Evolutionary conservation across 1,140 invertebrate genomes (phyloP).

Genomic region (Diprion similis): DNA sequence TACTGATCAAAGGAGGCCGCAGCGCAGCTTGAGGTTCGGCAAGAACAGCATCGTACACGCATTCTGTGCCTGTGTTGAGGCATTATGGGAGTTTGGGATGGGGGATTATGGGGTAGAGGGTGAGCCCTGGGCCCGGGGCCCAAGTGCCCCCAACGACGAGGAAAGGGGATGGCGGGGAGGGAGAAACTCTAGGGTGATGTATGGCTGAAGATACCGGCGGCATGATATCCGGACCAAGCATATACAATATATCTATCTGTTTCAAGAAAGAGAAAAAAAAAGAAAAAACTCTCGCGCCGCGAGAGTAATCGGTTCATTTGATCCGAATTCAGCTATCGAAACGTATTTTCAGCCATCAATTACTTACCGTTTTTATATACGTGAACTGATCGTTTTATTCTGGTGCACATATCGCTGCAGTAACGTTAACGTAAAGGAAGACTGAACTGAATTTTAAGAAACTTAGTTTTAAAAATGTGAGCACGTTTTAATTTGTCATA

Average conservation of each 20-base stretch:
- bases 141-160: constrained; percentile 20
- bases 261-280: neutral
- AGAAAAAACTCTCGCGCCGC: too few species aligned
- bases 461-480: too few species aligned
- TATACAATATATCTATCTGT: neutral
- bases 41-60: neutral
- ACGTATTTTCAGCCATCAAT: too few species aligned
- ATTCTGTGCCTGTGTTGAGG: neutral
- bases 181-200: constrained; percentile 25
- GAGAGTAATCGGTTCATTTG: neutral
- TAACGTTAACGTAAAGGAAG: too few species aligned
- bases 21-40: constrained; percentile 2
- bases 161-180: neutral
- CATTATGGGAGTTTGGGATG: neutral
- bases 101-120: neutral
- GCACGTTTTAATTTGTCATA: too few species aligned
- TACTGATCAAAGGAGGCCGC: constrained; percentile 24
- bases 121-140: constrained; percentile 3
- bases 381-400: too few species aligned
- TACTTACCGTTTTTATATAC: too few species aligned
- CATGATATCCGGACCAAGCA: constrained; percentile 12
- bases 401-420: too few species aligned
- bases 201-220: constrained; percentile 29
- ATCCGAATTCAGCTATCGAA: neutral
- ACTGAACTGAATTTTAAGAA: too few species aligned